Base-by-base conservation (phyloP, 64 coral and sea anemone genomes). In the Pocillopora verrucosa region DNA sequence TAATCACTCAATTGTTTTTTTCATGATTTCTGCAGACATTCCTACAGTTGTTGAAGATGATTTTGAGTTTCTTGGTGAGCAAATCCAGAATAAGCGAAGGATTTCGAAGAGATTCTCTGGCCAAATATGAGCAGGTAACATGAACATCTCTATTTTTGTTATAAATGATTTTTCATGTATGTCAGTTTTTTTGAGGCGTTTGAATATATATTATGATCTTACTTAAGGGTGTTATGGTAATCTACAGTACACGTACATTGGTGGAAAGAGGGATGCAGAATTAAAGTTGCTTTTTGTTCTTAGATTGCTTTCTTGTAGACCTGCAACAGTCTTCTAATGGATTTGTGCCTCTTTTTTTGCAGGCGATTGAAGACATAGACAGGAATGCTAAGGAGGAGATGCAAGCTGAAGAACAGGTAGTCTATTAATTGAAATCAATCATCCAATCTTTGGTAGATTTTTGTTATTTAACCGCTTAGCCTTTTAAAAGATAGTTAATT, bases 91-190 rank as follows among this genome's bases (percentile, higher is more conserved):
- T 98, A 86, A 88, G 90, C 26, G 96, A 95, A 81, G 87, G 79
- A n/a, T 98, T 95, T 87, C 86, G 80, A 38, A 89, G 96, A 76
- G 88, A 92, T 79, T 92, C 81, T 34, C 69, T 98, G 56, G 88
- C 96, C 84, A 98, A 90, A 58, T 98, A 93, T 88, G 96, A 98
- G 61, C 96, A 98, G 91, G 96, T 98, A 36, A 80, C 17, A 19
- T 16, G 34, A 30, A 68, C 60, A 83, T 82, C 34, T n/a, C 15
- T 5, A 19, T 25, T 38, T 35, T 34, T 56, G 20, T 16, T 12
- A 37, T 20, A 60, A 6, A 85, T 38, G 37, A n/a, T 65, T 22
- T 34, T 34, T 12, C 5, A 11, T 4, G 35, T 67, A 35, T 25
- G 60, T 80, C 77, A 57, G 59, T 78, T 51, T 36, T 9, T 1